phyloP scores from a whole-genome alignment of 2,797 vertebrate species.

The Poecilia picta region DNA sequence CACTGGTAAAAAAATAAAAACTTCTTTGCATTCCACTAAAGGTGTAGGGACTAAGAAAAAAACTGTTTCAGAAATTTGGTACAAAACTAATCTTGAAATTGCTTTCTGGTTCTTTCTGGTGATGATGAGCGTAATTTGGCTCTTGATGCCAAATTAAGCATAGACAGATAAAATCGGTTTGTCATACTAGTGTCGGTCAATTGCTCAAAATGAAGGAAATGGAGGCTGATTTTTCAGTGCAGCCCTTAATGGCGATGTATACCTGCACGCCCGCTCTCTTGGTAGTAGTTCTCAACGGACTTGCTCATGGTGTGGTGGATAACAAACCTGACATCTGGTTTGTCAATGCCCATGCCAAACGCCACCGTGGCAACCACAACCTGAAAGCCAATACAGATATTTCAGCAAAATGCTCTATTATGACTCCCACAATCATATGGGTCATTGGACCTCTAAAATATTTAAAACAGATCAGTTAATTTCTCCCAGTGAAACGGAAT shows the following conservation, averaged over 20 bases:
- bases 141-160: too few relatives aligned
- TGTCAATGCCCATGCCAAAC: constrained; percentile 99
- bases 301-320: constrained; percentile 99
- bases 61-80: too few relatives aligned
- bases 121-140: too few relatives aligned
- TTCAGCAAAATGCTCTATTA: neutral
- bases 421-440: neutral
- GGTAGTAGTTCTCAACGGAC: constrained; percentile 98
- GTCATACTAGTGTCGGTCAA: too few relatives aligned
- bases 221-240: too few relatives aligned
- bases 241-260: constrained; percentile 10
- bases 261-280: constrained; percentile 98
- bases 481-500: neutral
- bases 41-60: too few relatives aligned
- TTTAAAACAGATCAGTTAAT: neutral
- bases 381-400: constrained; percentile 63
- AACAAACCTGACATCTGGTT: constrained; percentile 93
- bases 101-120: too few relatives aligned
- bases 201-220: too few relatives aligned
- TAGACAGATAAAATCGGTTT: too few relatives aligned
- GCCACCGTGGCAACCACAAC: constrained; percentile 97
- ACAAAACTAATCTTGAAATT: too few relatives aligned
- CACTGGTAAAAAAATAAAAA: too few relatives aligned
- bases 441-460: neutral
- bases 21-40: too few relatives aligned